Percentiles rank a stretch among this genome's conserved stretches.
These are phyloP conservation scores for Uropsilus gracilis DNA, from an alignment of 2,113 vertebrate species.

Conservation along the genomic window DNA sequence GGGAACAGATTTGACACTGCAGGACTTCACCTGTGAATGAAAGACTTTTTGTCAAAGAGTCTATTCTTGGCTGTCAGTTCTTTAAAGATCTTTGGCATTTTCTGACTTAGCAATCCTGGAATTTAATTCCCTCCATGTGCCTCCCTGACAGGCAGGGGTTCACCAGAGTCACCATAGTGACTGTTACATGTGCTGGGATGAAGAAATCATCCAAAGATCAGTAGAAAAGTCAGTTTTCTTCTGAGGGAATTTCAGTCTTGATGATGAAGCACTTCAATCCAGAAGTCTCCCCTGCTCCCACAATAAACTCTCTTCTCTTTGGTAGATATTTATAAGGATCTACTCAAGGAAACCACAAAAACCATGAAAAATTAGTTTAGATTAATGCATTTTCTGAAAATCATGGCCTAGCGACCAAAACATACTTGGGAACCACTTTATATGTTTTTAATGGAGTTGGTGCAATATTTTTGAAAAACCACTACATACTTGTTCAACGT, in stretches of 20 bases:
- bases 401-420: slow-evolving; percentile 47
- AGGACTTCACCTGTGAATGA: neutral
- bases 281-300: slow-evolving; percentile 12
- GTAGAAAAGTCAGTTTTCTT: slow-evolving; percentile 24
- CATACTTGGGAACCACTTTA: slow-evolving; percentile 49
- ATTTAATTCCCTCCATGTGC: neutral
- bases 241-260: slow-evolving; percentile 11
- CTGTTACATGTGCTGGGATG: neutral
- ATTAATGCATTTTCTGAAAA: slow-evolving; percentile 74
- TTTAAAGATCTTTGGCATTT: neutral
- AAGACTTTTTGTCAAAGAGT: neutral
- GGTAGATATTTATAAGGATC: slow-evolving; percentile 33
- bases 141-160: neutral
- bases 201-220: neutral
- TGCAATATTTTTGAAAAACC: neutral
- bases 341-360: slow-evolving; percentile 64
- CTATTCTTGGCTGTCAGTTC: neutral
- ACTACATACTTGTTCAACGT: neutral
- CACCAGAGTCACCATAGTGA: neutral
- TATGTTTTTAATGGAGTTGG: slow-evolving; percentile 64
- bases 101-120: neutral
- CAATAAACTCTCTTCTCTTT: slow-evolving; percentile 46
- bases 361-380: slow-evolving; percentile 74
- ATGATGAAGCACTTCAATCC: slow-evolving; percentile 4
- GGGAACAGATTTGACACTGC: neutral